A percentile compares a stretch with the other conserved stretches of the same genome.
phyloP scores from a whole-genome alignment of 2,797 vertebrate species.

The Ciconia nigra region DNA sequence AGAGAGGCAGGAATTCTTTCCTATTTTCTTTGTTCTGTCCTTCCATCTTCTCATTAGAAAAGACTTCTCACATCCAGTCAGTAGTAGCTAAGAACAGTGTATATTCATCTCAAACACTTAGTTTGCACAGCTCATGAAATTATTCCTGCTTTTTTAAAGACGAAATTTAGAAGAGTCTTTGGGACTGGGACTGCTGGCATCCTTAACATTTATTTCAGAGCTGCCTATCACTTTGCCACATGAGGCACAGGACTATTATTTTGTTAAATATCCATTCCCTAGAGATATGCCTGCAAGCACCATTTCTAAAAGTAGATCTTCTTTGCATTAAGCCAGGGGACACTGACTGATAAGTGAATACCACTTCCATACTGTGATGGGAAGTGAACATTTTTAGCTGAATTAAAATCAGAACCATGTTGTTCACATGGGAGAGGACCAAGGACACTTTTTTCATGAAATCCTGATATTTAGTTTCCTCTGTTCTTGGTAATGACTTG shows the following conservation, averaged over 20 bases:
- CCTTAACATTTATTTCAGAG: neutral
- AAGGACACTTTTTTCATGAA: neutral
- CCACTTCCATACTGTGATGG: neutral
- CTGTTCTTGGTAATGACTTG: neutral
- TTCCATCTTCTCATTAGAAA: neutral
- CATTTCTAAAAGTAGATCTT: neutral
- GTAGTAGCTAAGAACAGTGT: neutral
- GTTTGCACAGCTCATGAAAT: neutral
- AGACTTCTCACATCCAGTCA: neutral
- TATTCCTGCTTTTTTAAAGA: neutral
- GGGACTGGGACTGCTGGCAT: neutral
- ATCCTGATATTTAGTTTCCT: neutral
- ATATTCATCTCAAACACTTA: neutral
- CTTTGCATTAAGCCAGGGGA: neutral
- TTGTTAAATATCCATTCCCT: neutral
- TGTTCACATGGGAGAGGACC: neutral
- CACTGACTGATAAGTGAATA: neutral
- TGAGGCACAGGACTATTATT: neutral
- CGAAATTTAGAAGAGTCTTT: neutral
- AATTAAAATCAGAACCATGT: neutral
- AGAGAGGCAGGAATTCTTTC: neutral
- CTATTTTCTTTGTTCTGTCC: neutral
- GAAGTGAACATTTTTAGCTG: neutral
- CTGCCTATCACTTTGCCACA: neutral
- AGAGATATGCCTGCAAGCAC: neutral